phyloP scores from a whole-genome alignment of 2,888 invertebrate species.

The Aspidiotus rigidus region DNA sequence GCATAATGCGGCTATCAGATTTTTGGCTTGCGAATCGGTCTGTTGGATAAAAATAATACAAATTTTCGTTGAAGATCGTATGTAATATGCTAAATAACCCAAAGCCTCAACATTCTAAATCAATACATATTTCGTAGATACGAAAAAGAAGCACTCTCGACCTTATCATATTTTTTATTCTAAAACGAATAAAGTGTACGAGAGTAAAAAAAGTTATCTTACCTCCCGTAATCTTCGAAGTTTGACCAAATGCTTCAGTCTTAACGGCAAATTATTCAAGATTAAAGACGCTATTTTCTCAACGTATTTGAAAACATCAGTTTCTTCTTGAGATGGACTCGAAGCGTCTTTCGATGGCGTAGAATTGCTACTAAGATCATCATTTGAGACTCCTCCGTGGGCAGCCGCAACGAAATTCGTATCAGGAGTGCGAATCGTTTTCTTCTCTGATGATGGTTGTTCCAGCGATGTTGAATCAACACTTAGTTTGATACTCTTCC shows the following conservation, averaged over 20 bases:
- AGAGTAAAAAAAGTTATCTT: background rate
- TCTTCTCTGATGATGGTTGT: slow-evolving; percentile 3
- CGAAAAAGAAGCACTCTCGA: background rate
- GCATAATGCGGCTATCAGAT: slow-evolving; percentile 27
- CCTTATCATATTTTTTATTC: background rate
- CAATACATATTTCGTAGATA: too few relatives aligned
- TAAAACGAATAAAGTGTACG: background rate
- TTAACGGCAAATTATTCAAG: slow-evolving; percentile 25
- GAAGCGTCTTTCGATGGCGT: slow-evolving; percentile 22
- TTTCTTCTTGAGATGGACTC: slow-evolving; percentile 27
- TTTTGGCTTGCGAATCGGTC: slow-evolving; percentile 25
- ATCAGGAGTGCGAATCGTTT: background rate
- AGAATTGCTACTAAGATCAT: slow-evolving; percentile 16
- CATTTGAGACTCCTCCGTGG: background rate
- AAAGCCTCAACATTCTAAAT: too few relatives aligned
- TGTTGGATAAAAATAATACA: background rate
- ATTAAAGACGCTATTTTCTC: slow-evolving; percentile 29
- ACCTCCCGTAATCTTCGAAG: slow-evolving; percentile 18
- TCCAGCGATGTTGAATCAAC: background rate
- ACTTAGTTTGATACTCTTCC: background rate
- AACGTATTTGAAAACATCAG: slow-evolving; percentile 22
- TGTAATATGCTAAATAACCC: too few relatives aligned
- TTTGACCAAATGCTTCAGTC: slow-evolving; percentile 25
- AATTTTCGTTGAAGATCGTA: background rate
- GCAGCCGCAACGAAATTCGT: background rate